These are phyloP conservation scores for Melipona bicolor DNA, from an alignment of 2,888 invertebrate genomes.

Conservation along the genomic window DNA sequence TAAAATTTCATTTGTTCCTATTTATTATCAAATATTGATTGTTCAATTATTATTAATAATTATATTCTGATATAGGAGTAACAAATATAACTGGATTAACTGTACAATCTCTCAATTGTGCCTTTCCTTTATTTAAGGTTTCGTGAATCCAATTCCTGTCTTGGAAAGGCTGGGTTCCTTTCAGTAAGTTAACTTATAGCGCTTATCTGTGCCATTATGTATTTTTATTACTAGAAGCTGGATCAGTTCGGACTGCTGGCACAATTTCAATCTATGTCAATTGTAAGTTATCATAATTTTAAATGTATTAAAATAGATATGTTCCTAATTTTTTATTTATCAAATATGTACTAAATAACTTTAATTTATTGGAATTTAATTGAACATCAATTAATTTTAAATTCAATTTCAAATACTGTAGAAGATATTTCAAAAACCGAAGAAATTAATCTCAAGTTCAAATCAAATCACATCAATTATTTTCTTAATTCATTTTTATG, in stretches of 20 bases:
- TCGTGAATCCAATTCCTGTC: constrained; percentile 75
- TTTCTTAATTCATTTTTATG: background rate
- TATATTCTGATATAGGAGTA: background rate
- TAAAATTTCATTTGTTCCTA: background rate
- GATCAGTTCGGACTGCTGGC: constrained; percentile 71
- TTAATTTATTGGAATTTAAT: background rate
- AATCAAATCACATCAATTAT: background rate
- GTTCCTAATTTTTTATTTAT: background rate
- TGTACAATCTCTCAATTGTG: background rate
- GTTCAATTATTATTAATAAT: background rate
- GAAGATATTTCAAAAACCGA: background rate
- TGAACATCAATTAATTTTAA: background rate
- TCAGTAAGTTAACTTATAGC: constrained; percentile 80
- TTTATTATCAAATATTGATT: background rate
- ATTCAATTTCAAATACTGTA: background rate
- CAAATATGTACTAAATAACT: background rate
- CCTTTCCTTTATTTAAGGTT: constrained; percentile 67
- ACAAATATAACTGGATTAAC: background rate
- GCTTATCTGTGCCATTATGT: constrained; percentile 81
- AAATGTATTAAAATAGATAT: background rate
- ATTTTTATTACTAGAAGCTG: constrained; percentile 75
- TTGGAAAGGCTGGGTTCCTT: constrained; percentile 78
- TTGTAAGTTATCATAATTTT: constrained; percentile 64
- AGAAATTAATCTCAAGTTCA: background rate
- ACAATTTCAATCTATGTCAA: constrained; percentile 66